Conservation (phyloP, 2,888 invertebrate genomes). For the Eupeodes luniger region DNA sequence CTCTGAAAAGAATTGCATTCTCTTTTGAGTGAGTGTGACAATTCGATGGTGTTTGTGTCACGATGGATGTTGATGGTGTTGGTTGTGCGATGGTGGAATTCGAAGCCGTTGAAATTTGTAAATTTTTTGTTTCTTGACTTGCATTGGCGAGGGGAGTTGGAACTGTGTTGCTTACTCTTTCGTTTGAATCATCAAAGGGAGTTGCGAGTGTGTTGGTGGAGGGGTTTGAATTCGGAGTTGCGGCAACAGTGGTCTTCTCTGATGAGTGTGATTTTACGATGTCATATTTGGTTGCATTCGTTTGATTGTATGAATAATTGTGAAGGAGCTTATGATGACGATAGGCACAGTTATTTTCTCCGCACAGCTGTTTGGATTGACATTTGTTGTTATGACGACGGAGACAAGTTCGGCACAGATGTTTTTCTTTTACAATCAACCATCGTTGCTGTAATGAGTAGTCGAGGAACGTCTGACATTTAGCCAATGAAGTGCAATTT, state of each 20-base stretch:
- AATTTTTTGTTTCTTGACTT: no score
- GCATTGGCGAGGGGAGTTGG: not conserved
- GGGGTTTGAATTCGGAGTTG: not conserved
- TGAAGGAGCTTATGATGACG: slow-evolving; percentile 33
- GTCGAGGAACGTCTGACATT: slow-evolving; percentile 24
- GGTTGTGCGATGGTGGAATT: not conserved
- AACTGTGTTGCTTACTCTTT: not conserved
- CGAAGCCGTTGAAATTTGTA: not conserved
- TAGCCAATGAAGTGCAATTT: slow-evolving; percentile 19
- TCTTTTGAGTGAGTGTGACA: slow-evolving; percentile 10
- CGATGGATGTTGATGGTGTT: not conserved
- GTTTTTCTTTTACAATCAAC: slow-evolving; percentile 30
- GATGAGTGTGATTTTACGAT: not conserved
- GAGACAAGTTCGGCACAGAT: slow-evolving; percentile 27
- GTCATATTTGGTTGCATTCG: not conserved
- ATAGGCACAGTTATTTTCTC: slow-evolving; percentile 21
- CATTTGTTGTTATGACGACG: slow-evolving; percentile 23
- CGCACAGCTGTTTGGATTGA: slow-evolving; percentile 33
- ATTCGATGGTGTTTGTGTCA: not conserved
- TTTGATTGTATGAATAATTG: slow-evolving; percentile 2
- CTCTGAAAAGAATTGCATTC: slow-evolving; percentile 40
- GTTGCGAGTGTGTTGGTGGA: slow-evolving; percentile 2
- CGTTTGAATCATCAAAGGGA: not conserved
- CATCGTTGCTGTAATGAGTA: slow-evolving; percentile 30
- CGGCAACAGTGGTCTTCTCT: not conserved